Evolutionary conservation across 2,113 vertebrate species (phyloP), one percentile per base, ranked within the genome.

Genomic region (Thryonomys swinderianus): DNA sequence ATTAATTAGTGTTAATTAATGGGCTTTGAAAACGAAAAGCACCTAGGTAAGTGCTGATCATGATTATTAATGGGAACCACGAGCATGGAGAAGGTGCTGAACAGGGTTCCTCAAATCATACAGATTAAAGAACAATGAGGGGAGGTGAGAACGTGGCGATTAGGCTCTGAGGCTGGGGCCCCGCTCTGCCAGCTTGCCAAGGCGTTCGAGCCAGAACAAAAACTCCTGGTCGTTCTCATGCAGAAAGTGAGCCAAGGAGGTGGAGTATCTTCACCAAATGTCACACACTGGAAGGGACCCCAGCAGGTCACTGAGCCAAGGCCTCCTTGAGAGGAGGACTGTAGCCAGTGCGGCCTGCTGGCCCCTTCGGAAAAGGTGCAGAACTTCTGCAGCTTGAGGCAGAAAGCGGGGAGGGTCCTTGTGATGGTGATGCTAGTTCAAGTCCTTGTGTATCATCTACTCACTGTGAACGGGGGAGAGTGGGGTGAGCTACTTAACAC

Each of bases 1-100:
- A 96, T 97, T 97, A 97, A 97, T 98, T 97, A 98, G 97, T 97
- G 97, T 96, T 98, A 97, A 97, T 98, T 98, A 97, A 97, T 97
- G 96, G 97, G 97, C 96, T 98, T 96, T 95, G 97, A 96, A 97
- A 96, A 96, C 95, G 96, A 98, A 96, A 96, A 97, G 97, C 97
- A 97, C 96, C 96, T 95, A 97, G 96, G 97, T 97, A 97, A 96
- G 96, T 97, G 97, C 96, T 95, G 96, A 98, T 98, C 93, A 86
- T 96, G 95, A 96, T 96, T 97, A 98, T 97, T 97, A 96, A 97
- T 96, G 97, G 96, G 91, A 96, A 73, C 89, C 71, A 42, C 1
- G 51, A 96, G 87, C 91, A 18, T 17, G 62, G 93, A 93, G 96
- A 96, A 96, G 96, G 90, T 71, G 55, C 71, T 7, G 91, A 93